Evolutionary conservation across 2,797 vertebrate genomes (phyloP).

Genomic region (Sus cebifrons): DNA sequence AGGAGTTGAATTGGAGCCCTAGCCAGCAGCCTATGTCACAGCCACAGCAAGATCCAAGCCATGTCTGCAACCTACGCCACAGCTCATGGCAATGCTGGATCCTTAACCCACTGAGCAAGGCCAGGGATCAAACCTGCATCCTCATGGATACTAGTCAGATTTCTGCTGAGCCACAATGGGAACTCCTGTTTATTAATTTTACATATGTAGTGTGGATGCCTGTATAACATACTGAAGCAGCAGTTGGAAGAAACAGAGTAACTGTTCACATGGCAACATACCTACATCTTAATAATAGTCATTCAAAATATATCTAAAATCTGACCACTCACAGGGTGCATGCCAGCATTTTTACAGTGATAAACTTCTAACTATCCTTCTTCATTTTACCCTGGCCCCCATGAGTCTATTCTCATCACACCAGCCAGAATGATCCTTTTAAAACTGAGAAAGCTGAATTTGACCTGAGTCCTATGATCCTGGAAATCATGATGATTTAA

Average conservation of each 20-base stretch:
- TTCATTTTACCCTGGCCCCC: neutral
- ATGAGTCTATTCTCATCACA: neutral
- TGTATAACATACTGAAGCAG: neutral
- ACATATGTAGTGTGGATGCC: neutral
- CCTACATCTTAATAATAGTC: neutral
- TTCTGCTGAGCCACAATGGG: too few species aligned
- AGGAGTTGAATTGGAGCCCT: too few species aligned
- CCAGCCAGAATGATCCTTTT: neutral
- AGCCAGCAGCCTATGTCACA: too few species aligned
- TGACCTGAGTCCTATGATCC: neutral
- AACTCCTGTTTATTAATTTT: neutral
- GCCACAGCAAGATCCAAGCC: too few species aligned
- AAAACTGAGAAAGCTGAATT: neutral
- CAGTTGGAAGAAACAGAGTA: neutral
- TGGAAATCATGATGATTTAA: neutral
- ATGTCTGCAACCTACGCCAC: too few species aligned
- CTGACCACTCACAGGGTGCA: neutral
- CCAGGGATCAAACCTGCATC: too few species aligned
- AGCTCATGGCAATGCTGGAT: too few species aligned
- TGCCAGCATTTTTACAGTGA: neutral
- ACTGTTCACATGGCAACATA: neutral
- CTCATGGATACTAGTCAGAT: too few species aligned
- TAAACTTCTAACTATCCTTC: neutral
- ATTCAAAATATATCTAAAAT: neutral
- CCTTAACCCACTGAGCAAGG: too few species aligned